Base-by-base conservation (phyloP, 2,797 vertebrate species). In the Denticeps clupeoides region DNA sequence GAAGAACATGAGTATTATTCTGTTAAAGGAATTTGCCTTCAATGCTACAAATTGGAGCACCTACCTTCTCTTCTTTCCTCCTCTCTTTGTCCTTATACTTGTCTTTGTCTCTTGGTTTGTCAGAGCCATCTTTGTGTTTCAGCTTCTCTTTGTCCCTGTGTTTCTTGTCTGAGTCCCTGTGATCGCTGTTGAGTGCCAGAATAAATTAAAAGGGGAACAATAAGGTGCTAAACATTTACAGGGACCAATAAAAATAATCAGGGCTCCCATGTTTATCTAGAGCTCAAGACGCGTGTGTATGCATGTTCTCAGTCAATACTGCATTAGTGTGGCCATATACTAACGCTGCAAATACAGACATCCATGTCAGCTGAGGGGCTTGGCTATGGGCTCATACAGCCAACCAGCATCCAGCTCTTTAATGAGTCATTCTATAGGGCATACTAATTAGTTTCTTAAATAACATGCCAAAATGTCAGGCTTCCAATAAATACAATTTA, bases 131-230 rank as follows among this genome's bases (percentile, higher is more conserved):
- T 77, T 83, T 84, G 71, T 84, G 79, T 74, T 83, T 86, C 60
- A 80, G 61, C 82, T 87, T 91, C 62, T 88, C 91, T 75, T 90
- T 95, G 55, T 96, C 90, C 82, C 84, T 86, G 71, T 93, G 86
- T 83, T 96, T 96, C 78, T 91, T 95, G 71, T 96, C 92, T 42
- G 84, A 86, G 66, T 95, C 91, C 82, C 84, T 95, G 82, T 89
- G 81, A 72, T 93, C 89, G 42, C 90, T 95, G 74, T 44, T 65
- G 33, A 19, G 19, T 22, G 18, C 27, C 16, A 24, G 3, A 25
- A 35, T 35, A 38, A 41, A 44, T 44, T 10, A 15, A 33, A 4
- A 3, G 18, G 3, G 4, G n/a, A 38, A 32, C 12, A 22, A 45
- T 40, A 49, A 23, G 41, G 59, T 53, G 2, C 54, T 1, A 49